These are phyloP conservation scores for Ooceraea biroi DNA, from an alignment of 1,140 invertebrate genomes.

Conservation along the genomic window DNA sequence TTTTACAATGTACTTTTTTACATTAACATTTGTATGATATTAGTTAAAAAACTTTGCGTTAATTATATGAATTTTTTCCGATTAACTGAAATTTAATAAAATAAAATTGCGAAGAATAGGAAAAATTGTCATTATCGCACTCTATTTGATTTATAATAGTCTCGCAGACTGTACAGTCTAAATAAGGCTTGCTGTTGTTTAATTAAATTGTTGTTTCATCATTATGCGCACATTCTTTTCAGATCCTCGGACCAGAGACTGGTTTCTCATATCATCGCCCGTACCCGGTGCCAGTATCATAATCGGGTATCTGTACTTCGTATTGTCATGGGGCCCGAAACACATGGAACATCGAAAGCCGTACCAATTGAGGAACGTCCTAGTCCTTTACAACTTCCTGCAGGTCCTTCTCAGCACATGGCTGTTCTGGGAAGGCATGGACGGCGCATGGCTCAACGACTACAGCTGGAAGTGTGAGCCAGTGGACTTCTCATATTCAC, in stretches of 20 bases:
- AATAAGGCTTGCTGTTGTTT: background rate
- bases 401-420: constrained; percentile 92
- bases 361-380: constrained; percentile 91
- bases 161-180: background rate
- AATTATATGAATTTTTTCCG: no score
- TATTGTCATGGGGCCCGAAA: constrained; percentile 91
- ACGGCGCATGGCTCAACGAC: constrained; percentile 87
- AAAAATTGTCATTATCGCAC: no score
- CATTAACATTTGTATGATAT: no score
- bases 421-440: constrained; percentile 91
- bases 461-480: constrained; percentile 95
- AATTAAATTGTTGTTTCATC: background rate
- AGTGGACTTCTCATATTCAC: constrained; percentile 91
- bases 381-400: constrained; percentile 93
- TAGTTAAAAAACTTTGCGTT: no score
- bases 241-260: constrained; percentile 94
- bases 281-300: constrained; percentile 91
- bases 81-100: no score
- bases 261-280: constrained; percentile 93
- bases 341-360: constrained; percentile 94
- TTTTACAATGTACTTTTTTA: no score
- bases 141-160: no score
- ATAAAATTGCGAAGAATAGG: no score
- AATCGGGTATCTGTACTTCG: constrained; percentile 90
- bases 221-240: constrained; percentile 58